Conservation (phyloP, 2,888 invertebrate species). For the Nomada hirtipes region DNA sequence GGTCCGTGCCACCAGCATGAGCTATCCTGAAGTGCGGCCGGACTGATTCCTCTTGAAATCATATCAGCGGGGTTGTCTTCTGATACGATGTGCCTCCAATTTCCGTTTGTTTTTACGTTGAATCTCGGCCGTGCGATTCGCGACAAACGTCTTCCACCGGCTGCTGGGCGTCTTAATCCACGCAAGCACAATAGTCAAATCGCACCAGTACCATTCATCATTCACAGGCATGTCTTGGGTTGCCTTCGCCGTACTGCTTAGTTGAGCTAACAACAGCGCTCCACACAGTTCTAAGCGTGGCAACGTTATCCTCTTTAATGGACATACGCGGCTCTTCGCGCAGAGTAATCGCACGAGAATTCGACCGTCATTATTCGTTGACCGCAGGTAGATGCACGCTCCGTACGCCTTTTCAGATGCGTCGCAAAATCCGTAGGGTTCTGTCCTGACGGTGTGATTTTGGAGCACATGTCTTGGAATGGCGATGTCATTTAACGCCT, state of each 20-base stretch:
- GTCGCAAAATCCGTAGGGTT: background rate
- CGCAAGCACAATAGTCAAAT: background rate
- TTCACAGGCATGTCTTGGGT: too few species aligned
- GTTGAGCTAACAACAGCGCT: too few species aligned
- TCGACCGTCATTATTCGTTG: constrained; percentile 44
- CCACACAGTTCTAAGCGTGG: too few species aligned
- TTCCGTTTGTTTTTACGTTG: background rate
- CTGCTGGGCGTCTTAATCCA: background rate
- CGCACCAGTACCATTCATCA: background rate
- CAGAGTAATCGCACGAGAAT: too few species aligned
- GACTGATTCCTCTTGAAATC: background rate
- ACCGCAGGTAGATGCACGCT: background rate
- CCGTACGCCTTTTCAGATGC: background rate
- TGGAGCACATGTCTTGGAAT: background rate
- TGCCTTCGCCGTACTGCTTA: too few species aligned
- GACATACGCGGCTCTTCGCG: too few species aligned
- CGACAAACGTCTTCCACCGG: background rate
- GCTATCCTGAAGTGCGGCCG: background rate
- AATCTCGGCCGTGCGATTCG: background rate
- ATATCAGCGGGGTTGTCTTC: background rate
- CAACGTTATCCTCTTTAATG: too few species aligned
- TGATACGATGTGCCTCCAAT: background rate
- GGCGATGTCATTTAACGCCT: background rate
- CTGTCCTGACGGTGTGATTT: background rate
- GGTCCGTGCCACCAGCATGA: background rate